A percentile compares a stretch with the other conserved stretches of the same genome.
These are phyloP conservation scores for Pipra filicauda DNA, from an alignment of 2,113 vertebrate species.

Conservation along the genomic window DNA sequence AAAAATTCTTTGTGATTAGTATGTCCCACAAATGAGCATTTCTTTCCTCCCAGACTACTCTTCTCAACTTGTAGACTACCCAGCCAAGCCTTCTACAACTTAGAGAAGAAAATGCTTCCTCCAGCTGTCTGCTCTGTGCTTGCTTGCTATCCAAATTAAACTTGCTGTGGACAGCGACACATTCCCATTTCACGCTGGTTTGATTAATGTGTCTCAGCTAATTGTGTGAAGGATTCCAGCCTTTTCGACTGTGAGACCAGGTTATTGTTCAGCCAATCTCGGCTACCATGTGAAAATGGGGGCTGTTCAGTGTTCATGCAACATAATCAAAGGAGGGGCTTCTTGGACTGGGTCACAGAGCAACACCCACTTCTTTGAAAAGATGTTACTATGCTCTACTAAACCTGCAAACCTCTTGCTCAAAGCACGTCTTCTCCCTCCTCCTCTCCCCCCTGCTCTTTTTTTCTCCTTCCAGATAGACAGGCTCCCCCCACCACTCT, in stretches of 20 bases:
- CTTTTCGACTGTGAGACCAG: slow-evolving; percentile 72
- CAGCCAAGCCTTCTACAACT: background rate
- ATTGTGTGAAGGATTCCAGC: slow-evolving; percentile 78
- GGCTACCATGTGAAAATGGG: slow-evolving; percentile 76
- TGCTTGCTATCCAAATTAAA: slow-evolving; percentile 38
- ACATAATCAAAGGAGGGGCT: slow-evolving; percentile 71
- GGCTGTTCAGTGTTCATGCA: slow-evolving; percentile 67
- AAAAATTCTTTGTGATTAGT: background rate
- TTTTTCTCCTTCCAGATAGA: slow-evolving; percentile 21
- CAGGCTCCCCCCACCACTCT: background rate
- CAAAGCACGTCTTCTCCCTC: slow-evolving; percentile 65
- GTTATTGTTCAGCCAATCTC: slow-evolving; percentile 76
- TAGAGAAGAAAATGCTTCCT: slow-evolving; percentile 34
- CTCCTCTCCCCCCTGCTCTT: slow-evolving; percentile 46
- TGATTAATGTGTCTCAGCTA: slow-evolving; percentile 82
- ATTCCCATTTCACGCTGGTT: slow-evolving; percentile 67
- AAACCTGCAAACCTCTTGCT: slow-evolving; percentile 76
- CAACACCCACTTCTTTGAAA: slow-evolving; percentile 82
- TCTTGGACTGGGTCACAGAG: slow-evolving; percentile 74
- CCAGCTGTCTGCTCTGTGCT: slow-evolving; percentile 42
- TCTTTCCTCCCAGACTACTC: background rate
- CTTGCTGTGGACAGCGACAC: slow-evolving; percentile 47
- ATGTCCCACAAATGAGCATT: background rate
- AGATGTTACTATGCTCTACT: slow-evolving; percentile 80
- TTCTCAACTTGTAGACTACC: background rate